phyloP scores from a whole-genome alignment of 1,140 invertebrate species.

The Trichonephila clavipes region DNA sequence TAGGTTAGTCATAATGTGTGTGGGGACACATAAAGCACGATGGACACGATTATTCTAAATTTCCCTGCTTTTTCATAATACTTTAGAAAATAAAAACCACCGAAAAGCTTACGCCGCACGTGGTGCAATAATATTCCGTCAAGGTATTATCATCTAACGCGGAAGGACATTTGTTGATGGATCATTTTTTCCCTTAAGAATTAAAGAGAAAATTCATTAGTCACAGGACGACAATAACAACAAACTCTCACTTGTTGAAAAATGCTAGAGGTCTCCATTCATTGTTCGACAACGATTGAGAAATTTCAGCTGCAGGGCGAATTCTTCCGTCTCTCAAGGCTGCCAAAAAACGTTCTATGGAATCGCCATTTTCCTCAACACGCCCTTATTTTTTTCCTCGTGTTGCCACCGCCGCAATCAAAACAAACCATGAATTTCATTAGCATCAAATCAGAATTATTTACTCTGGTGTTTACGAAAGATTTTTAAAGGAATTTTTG shows the following conservation, averaged over 20 bases:
- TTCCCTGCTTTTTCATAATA: neutral
- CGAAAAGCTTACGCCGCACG: neutral
- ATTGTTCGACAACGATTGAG: constrained; percentile 14
- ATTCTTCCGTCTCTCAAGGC: neutral
- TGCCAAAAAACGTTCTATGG: neutral
- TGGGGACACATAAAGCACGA: neutral
- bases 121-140: neutral
- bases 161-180: neutral
- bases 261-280: neutral
- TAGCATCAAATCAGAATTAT: neutral
- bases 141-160: neutral
- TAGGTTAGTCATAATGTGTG: neutral
- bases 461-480: neutral
- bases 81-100: neutral
- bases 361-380: constrained; percentile 1
- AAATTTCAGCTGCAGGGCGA: constrained; percentile 4
- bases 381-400: neutral
- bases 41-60: neutral
- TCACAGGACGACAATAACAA: neutral
- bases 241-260: neutral
- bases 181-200: neutral
- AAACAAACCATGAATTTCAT: neutral
- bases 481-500: too few relatives aligned
- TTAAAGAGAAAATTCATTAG: neutral
- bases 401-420: neutral